Conservation (phyloP, 2,797 vertebrate genomes). For the Remorina albescens region DNA sequence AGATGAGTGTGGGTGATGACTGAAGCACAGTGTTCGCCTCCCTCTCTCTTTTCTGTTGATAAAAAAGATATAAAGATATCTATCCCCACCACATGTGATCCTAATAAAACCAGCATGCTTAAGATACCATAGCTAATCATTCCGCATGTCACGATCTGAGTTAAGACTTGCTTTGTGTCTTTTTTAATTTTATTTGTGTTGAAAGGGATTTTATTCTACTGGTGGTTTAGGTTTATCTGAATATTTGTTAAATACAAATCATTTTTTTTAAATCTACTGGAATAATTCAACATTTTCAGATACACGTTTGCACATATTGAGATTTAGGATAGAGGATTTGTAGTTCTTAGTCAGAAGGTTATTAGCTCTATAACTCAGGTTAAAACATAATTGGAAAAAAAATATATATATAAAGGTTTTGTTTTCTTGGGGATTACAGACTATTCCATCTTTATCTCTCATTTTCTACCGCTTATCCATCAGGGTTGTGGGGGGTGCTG, state of each 20-base stretch:
- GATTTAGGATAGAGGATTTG: not conserved
- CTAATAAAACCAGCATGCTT: conserved; percentile 40
- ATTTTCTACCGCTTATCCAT: too few species aligned
- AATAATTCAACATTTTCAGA: not conserved
- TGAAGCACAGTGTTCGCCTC: conserved; percentile 43
- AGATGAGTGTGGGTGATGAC: conserved; percentile 61
- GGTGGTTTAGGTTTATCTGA: not conserved
- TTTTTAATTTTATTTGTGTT: not conserved
- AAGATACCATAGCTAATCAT: conserved; percentile 45
- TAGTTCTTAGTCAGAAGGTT: not conserved
- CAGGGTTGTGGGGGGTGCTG: too few species aligned
- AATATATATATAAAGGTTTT: too few species aligned
- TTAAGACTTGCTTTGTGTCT: not conserved
- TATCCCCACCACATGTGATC: conserved; percentile 48
- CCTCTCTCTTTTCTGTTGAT: conserved; percentile 41
- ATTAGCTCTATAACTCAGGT: not conserved
- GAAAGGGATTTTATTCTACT: conserved; percentile 15
- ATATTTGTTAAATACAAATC: not conserved
- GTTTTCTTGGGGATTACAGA: too few species aligned
- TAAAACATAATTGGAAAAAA: too few species aligned
- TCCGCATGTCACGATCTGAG: conserved; percentile 40
- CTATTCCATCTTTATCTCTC: too few species aligned
- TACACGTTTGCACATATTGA: not conserved
- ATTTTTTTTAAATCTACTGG: not conserved
- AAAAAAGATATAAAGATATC: conserved; percentile 32